These are phyloP conservation scores for Bruchidius siliquastri DNA, from an alignment of 2,888 invertebrate species.

Conservation along the genomic window DNA sequence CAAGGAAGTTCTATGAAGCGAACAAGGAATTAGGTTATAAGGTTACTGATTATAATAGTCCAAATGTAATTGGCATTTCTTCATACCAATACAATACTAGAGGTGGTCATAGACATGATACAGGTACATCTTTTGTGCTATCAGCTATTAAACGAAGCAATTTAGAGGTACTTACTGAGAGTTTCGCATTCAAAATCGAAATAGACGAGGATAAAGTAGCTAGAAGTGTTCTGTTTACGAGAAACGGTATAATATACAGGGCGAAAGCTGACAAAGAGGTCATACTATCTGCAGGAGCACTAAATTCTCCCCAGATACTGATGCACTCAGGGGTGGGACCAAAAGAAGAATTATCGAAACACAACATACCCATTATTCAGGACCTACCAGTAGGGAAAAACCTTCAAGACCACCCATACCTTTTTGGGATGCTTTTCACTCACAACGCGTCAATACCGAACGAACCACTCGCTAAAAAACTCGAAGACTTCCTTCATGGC, in stretches of 20 bases:
- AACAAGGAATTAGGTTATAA: constrained; percentile 63
- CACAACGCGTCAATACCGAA: constrained; percentile 69
- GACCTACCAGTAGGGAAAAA: constrained; percentile 72
- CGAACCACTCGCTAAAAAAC: constrained; percentile 45
- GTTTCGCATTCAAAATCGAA: constrained; percentile 57
- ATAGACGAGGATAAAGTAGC: constrained; percentile 57
- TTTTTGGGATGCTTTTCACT: constrained; percentile 31
- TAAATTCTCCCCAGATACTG: constrained; percentile 76
- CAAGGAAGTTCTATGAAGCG: constrained; percentile 48
- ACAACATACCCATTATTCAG: constrained; percentile 57
- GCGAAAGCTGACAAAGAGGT: constrained; percentile 65
- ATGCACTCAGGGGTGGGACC: constrained; percentile 80
- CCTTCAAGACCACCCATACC: constrained; percentile 64
- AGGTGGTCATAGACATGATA: constrained; percentile 68
- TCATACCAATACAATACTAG: constrained; percentile 58
- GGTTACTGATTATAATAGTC: constrained; percentile 64
- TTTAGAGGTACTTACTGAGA: constrained; percentile 63
- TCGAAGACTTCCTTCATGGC: constrained; percentile 47
- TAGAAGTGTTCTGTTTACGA: constrained; percentile 62
- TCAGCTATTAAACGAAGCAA: constrained; percentile 61
- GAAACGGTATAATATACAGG: constrained; percentile 51
- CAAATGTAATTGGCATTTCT: constrained; percentile 60
- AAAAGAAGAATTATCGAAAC: constrained; percentile 52
- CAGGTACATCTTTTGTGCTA: constrained; percentile 68
- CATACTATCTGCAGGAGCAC: constrained; percentile 70